These are phyloP conservation scores for Netelia melanura DNA, from an alignment of 2,888 invertebrate species.

Conservation along the genomic window DNA sequence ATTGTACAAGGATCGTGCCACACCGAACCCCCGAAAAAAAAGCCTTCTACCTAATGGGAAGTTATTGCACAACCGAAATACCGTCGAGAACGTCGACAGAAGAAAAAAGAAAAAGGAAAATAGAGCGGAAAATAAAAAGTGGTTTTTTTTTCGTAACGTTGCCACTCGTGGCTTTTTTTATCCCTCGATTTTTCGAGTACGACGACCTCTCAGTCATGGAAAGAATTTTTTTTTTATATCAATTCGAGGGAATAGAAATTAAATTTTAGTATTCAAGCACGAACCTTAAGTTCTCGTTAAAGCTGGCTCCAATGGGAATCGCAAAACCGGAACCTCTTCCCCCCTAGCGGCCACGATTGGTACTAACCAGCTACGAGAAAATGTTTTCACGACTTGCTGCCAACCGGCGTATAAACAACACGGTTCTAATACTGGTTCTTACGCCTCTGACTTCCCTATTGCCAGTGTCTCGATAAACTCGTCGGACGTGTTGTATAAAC, in stretches of 20 bases:
- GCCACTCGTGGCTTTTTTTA: neutral
- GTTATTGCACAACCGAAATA: constrained; percentile 77
- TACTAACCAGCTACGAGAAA: too few relatives aligned
- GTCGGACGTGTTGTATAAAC: constrained; percentile 28
- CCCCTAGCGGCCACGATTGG: too few relatives aligned
- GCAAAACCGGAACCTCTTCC: too few relatives aligned
- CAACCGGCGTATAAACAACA: neutral
- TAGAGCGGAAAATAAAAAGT: constrained; percentile 40
- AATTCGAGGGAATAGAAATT: too few relatives aligned
- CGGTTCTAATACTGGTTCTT: constrained; percentile 56
- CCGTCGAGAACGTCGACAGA: constrained; percentile 33
- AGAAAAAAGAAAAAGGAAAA: constrained; percentile 28
- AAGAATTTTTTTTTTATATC: constrained; percentile 39
- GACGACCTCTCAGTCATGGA: constrained; percentile 38
- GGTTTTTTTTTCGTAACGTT: constrained; percentile 1
- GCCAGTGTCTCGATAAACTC: constrained; percentile 26
- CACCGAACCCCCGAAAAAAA: constrained; percentile 51
- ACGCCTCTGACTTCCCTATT: constrained; percentile 15
- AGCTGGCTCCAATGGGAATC: too few relatives aligned
- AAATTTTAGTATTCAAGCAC: too few relatives aligned
- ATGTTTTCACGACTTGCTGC: neutral
- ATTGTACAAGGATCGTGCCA: constrained; percentile 42
- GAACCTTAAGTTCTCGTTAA: too few relatives aligned
- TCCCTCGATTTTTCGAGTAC: constrained; percentile 35
- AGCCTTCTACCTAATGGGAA: constrained; percentile 77